phyloP scores from a whole-genome alignment of 1,140 invertebrate species.

The Brachionus angularis region DNA sequence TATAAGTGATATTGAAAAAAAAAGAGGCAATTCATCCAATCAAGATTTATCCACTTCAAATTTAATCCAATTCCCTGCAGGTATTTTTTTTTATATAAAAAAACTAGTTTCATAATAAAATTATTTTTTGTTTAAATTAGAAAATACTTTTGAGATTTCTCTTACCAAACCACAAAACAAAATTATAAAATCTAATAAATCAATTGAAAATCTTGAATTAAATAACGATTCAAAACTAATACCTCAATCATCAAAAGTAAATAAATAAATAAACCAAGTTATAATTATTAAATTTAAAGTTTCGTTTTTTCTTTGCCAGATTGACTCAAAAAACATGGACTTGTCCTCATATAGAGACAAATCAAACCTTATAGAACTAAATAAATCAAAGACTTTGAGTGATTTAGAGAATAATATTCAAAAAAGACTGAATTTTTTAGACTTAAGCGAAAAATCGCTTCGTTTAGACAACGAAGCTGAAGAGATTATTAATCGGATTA shows the following conservation, averaged over 20 bases:
- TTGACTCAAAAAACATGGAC: neutral
- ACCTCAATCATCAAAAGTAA: no score
- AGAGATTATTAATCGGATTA: no score
- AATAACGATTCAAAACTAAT: no score
- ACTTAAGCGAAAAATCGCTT: neutral
- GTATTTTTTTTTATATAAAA: neutral
- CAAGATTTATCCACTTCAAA: slow-evolving; percentile 1
- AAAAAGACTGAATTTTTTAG: slow-evolving; percentile 20
- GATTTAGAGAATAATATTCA: slow-evolving; percentile 4
- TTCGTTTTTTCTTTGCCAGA: neutral
- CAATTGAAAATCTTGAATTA: no score
- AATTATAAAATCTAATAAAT: no score
- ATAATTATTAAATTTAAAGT: no score
- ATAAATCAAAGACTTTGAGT: neutral
- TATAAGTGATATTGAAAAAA: slow-evolving; percentile 15
- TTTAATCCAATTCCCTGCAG: slow-evolving; percentile 19
- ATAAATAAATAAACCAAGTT: no score
- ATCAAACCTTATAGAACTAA: neutral
- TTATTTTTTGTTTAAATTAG: slow-evolving; percentile 2
- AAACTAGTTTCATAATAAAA: neutral
- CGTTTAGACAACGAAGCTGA: neutral
- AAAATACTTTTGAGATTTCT: neutral
- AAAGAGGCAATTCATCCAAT: slow-evolving; percentile 10
- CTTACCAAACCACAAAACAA: no score
- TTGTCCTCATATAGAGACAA: neutral